Evolutionary conservation across 2,113 vertebrate genomes (phyloP).

Genomic region (Dromas ardeola): DNA sequence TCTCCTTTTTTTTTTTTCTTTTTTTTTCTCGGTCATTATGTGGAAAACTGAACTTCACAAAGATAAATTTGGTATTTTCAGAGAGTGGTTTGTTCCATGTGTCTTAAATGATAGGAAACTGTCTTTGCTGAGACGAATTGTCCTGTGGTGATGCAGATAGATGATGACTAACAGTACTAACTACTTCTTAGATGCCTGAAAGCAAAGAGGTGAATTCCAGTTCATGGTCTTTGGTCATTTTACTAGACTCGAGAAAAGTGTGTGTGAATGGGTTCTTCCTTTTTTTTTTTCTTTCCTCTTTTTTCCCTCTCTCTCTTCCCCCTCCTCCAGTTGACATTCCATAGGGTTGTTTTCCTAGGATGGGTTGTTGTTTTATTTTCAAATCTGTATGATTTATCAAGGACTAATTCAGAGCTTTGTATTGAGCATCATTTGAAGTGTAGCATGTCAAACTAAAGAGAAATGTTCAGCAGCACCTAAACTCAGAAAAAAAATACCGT

Average conservation of each 20-base stretch:
- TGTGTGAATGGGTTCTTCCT: not conserved
- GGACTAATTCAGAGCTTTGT: not conserved
- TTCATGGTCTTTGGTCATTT: not conserved
- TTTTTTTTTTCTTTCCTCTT: not conserved
- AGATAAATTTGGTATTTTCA: not conserved
- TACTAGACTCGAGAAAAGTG: not conserved
- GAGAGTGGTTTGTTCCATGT: not conserved
- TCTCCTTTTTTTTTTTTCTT: not conserved
- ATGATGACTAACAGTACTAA: not conserved
- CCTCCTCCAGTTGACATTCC: not conserved
- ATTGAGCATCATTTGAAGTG: not conserved
- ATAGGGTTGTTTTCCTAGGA: not conserved
- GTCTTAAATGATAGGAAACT: not conserved
- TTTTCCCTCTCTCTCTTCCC: rapidly evolving
- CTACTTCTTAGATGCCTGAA: not conserved
- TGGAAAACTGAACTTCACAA: not conserved
- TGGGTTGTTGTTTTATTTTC: not conserved
- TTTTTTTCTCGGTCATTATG: not conserved
- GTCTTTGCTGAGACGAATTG: not conserved
- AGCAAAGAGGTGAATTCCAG: not conserved
- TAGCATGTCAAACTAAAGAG: not conserved
- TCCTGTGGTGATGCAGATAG: not conserved
- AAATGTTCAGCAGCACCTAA: not conserved
- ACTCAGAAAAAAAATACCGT: not conserved
- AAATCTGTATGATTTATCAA: not conserved